A percentile compares a stretch with the other conserved stretches of the same genome.
Conservation (phyloP, 92 coral and sea anemone species). For the Phenganax marumi region DNA sequence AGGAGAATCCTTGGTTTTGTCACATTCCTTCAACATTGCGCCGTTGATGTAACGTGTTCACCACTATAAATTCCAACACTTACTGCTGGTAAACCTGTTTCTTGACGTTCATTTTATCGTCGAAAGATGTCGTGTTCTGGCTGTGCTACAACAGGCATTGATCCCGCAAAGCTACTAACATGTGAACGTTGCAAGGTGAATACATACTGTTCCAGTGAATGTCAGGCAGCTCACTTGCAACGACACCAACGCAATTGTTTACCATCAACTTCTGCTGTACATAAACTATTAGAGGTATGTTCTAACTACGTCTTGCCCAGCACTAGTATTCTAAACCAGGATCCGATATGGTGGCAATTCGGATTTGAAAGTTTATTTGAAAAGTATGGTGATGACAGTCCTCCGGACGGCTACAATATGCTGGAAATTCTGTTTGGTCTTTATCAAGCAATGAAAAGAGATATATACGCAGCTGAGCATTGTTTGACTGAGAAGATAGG, state of each 20-base stretch:
- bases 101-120: no score
- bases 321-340: background rate
- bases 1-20: no score
- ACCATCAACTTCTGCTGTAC: constrained; percentile 37
- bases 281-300: constrained; percentile 26
- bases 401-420: background rate
- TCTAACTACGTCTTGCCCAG: constrained; percentile 9
- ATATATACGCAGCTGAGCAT: constrained; percentile 8
- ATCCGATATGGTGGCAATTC: constrained; percentile 39
- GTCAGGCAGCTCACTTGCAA: constrained; percentile 54
- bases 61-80: no score
- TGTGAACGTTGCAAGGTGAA: background rate
- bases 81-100: no score
- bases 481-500: background rate
- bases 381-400: constrained; percentile 42
- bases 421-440: constrained; percentile 46
- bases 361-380: constrained; percentile 49
- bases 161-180: background rate
- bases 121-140: background rate
- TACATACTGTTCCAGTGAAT: constrained; percentile 52
- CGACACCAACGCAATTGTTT: constrained; percentile 55
- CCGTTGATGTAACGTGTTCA: no score
- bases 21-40: no score
- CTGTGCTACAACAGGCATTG: background rate
- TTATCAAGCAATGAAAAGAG: constrained; percentile 37